Conservation (phyloP, 1,140 invertebrate genomes). For the Zaprionus ornatus region DNA sequence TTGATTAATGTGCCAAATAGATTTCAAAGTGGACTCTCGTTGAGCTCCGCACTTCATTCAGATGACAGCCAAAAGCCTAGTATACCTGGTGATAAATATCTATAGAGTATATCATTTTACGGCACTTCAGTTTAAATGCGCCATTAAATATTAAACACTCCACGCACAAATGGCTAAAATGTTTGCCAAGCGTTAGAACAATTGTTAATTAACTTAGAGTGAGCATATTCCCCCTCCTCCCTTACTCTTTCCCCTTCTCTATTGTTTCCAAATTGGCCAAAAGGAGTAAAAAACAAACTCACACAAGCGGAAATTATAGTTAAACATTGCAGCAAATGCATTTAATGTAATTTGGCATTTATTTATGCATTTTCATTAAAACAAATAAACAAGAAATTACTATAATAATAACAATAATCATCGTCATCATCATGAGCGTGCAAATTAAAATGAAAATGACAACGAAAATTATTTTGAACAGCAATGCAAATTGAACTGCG, state of each 20-base stretch:
- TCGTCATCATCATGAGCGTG: constrained; percentile 14
- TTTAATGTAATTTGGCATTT: constrained; percentile 79
- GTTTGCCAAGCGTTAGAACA: constrained; percentile 23
- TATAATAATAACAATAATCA: constrained; percentile 49
- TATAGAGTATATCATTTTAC: background rate
- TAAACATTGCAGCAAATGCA: constrained; percentile 62
- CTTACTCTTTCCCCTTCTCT: background rate
- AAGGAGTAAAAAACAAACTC: constrained; percentile 33
- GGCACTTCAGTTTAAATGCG: background rate
- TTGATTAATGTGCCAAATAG: constrained; percentile 70
- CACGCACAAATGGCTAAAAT: background rate
- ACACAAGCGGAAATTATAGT: constrained; percentile 63
- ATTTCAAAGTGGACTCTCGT: constrained; percentile 32
- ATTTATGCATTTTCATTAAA: constrained; percentile 75
- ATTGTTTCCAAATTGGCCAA: constrained; percentile 36
- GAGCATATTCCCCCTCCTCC: constrained; percentile 18
- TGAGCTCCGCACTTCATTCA: constrained; percentile 5
- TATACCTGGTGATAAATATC: background rate
- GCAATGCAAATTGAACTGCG: constrained; percentile 46
- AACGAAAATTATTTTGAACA: constrained; percentile 56
- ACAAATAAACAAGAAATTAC: constrained; percentile 70
- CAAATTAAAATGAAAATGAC: constrained; percentile 54
- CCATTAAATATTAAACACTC: background rate
- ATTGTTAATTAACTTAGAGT: constrained; percentile 72
- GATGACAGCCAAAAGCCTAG: background rate